These are phyloP conservation scores for Myathropa florea DNA, from an alignment of 2,888 invertebrate genomes.

Conservation along the genomic window DNA sequence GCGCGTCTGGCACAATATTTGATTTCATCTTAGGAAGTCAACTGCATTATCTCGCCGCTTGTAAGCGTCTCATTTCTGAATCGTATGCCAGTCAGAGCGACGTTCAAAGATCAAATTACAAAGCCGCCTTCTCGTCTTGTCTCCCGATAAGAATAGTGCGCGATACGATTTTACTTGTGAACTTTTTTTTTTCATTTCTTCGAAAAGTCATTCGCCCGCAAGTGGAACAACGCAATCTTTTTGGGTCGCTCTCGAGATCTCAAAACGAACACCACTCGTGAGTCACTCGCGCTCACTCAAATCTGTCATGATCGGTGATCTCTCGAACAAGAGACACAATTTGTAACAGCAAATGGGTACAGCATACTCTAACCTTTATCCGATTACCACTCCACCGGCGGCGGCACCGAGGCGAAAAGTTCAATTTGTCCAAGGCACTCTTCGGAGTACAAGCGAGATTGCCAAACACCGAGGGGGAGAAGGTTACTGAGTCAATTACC, in stretches of 20 bases:
- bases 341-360: not conserved
- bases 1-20: not conserved
- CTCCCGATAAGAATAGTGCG: constrained; percentile 21
- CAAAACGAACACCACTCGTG: not conserved
- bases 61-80: not conserved
- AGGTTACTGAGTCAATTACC: constrained; percentile 49
- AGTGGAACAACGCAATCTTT: constrained; percentile 14
- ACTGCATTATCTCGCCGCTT: constrained; percentile 15
- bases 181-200: not conserved
- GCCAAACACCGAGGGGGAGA: constrained; percentile 20
- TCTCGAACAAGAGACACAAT: not conserved
- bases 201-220: constrained; percentile 3
- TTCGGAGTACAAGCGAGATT: not conserved
- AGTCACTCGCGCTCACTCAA: not conserved
- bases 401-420: not conserved
- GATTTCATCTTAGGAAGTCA: not conserved
- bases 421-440: not conserved
- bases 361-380: not conserved
- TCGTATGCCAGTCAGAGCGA: not conserved
- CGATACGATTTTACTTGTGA: not conserved
- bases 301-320: constrained; percentile 1
- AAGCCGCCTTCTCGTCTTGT: not conserved
- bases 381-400: not conserved
- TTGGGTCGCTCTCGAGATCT: constrained; percentile 13
- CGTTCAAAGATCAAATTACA: constrained; percentile 22